Evolutionary conservation across 2,113 vertebrate species (phyloP).

Genomic region (Glareola pratincola): DNA sequence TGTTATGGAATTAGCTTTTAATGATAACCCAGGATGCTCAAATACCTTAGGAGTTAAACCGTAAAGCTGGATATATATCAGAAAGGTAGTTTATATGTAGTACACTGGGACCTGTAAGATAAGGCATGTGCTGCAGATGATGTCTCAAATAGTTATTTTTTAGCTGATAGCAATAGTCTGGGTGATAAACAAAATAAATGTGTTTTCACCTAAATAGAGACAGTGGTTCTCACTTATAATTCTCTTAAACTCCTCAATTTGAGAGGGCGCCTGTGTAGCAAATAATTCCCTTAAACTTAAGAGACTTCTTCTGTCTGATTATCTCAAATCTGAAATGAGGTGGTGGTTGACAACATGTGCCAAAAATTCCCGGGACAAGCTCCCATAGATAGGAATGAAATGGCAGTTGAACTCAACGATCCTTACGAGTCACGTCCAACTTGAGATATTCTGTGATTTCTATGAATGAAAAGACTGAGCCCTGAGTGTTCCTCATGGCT

Average conservation of each 20-base stretch:
- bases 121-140: neutral
- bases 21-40: neutral
- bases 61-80: neutral
- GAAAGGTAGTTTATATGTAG: neutral
- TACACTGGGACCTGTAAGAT: neutral
- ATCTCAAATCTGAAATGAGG: neutral
- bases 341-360: neutral
- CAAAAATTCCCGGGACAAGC: neutral
- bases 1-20: neutral
- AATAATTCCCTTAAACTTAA: neutral
- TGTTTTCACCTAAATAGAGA: neutral
- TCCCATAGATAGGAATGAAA: neutral
- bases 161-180: neutral
- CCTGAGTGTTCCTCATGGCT: neutral
- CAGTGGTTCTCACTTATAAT: neutral
- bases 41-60: neutral
- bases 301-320: neutral
- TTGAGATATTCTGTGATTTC: neutral
- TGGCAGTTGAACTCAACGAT: neutral
- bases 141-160: neutral
- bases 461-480: neutral
- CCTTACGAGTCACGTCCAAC: neutral
- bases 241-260: neutral
- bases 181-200: constrained; percentile 17
- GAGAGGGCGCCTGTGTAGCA: neutral